phyloP scores from a whole-genome alignment of 2,797 vertebrate species.

The Enteromius argenteus region DNA sequence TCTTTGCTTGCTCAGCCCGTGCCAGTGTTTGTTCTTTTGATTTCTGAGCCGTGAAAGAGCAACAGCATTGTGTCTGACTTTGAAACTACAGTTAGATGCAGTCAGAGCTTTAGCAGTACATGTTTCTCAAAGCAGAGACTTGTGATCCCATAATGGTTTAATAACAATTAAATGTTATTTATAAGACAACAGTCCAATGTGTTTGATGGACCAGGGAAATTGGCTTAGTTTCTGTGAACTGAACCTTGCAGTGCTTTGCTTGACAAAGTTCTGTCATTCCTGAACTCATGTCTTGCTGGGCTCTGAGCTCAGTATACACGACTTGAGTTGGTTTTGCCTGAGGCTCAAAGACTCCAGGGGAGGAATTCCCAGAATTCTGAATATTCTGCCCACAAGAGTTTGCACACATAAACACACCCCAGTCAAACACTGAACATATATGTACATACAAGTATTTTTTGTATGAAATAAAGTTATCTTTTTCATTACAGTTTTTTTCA shows the following conservation, averaged over 20 bases:
- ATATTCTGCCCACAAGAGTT: neutral
- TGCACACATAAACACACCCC: neutral
- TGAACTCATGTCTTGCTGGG: neutral
- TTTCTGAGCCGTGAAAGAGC: conserved; percentile 12
- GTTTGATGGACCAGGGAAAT: neutral
- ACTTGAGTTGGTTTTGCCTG: neutral
- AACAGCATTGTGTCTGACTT: conserved; percentile 9
- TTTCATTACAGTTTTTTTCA: neutral
- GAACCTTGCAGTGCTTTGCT: neutral
- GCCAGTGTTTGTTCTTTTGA: conserved; percentile 22
- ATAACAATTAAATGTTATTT: neutral
- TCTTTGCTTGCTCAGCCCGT: conserved; percentile 18
- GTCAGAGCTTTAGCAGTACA: neutral
- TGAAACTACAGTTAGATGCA: neutral
- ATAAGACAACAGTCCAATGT: neutral
- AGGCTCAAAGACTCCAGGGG: neutral
- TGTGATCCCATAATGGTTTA: conserved; percentile 21
- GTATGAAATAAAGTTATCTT: conserved; percentile 1
- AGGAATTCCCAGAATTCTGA: conserved; percentile 47
- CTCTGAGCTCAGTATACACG: conserved; percentile 11
- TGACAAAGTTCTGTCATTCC: conserved; percentile 18
- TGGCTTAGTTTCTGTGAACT: neutral
- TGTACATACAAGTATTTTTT: neutral
- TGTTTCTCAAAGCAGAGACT: neutral
- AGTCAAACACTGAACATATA: neutral